Percentiles rank a stretch among this genome's conserved stretches.
These are phyloP conservation scores for Jacana jacana DNA, from an alignment of 2,113 vertebrate species.

Conservation along the genomic window DNA sequence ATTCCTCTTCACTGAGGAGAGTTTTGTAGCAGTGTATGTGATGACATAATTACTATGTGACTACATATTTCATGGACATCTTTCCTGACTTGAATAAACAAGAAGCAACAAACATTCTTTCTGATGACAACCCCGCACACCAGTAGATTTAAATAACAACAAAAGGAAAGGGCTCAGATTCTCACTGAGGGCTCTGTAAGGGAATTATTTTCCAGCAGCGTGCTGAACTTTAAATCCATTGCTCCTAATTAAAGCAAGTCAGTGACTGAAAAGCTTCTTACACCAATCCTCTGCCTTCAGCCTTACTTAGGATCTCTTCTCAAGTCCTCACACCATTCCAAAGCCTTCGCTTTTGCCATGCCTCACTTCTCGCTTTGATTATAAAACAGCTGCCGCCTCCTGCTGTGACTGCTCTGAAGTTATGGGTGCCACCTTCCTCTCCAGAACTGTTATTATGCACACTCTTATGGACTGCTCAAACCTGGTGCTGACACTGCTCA, in stretches of 20 bases:
- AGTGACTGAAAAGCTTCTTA: background rate
- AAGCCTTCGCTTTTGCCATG: background rate
- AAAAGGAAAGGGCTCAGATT: background rate
- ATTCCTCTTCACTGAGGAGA: conserved; percentile 66
- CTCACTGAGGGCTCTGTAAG: background rate
- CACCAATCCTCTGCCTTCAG: background rate
- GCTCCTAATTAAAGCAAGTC: conserved; percentile 32
- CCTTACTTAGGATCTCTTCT: background rate
- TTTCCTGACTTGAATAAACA: conserved; percentile 57
- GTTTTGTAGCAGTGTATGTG: conserved; percentile 21
- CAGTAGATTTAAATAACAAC: background rate
- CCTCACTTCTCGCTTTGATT: background rate
- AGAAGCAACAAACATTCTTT: conserved; percentile 30
- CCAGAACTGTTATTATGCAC: background rate
- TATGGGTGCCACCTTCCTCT: background rate
- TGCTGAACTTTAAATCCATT: conserved; percentile 27
- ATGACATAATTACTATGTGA: conserved; percentile 56
- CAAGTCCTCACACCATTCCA: background rate
- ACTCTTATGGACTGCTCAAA: background rate
- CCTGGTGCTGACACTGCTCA: background rate
- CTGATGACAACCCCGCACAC: background rate
- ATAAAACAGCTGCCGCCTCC: background rate
- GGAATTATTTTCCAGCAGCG: background rate
- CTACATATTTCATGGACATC: conserved; percentile 31
- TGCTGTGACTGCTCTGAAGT: background rate